phyloP scores from a whole-genome alignment of 2,888 invertebrate genomes.

The Philhelius pedissequus region DNA sequence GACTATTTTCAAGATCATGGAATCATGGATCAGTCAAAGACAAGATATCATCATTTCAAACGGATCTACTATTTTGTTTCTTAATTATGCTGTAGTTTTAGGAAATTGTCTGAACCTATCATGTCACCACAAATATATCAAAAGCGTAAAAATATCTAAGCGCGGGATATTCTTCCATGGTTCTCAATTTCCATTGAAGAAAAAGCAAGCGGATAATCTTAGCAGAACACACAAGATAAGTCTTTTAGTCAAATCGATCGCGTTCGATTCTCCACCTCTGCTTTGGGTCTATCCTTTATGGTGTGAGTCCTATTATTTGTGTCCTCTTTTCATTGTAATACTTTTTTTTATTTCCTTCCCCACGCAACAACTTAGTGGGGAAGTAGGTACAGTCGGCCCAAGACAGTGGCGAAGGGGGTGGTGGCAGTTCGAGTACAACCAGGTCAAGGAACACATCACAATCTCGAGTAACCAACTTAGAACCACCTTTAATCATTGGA shows the following conservation, averaged over 20 bases:
- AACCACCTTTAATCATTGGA: slow-evolving; percentile 88
- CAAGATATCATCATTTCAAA: too few relatives aligned
- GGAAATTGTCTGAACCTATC: too few relatives aligned
- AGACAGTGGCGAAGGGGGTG: too few relatives aligned
- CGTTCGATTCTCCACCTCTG: slow-evolving; percentile 92
- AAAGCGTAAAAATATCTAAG: slow-evolving; percentile 82
- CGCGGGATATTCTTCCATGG: slow-evolving; percentile 86
- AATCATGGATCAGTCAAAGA: too few relatives aligned
- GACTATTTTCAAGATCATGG: too few relatives aligned
- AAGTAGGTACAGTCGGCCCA: slow-evolving; percentile 90
- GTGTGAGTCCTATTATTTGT: slow-evolving; percentile 80
- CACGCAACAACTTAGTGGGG: slow-evolving; percentile 78
- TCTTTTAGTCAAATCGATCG: slow-evolving; percentile 77
- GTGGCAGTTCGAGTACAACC: too few relatives aligned
- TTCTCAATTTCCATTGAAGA: slow-evolving; percentile 91
- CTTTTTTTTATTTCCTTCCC: slow-evolving; percentile 34
- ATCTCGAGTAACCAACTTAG: slow-evolving; percentile 89
- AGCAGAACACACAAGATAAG: slow-evolving; percentile 79
- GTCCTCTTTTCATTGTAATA: neutral
- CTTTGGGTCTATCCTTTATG: slow-evolving; percentile 93
- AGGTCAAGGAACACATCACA: too few relatives aligned
- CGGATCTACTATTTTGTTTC: too few relatives aligned
- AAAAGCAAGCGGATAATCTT: slow-evolving; percentile 80
- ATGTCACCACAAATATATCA: slow-evolving; percentile 92
- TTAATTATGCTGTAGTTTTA: too few relatives aligned